Percentiles rank a stretch among this genome's conserved stretches.
These are phyloP conservation scores for Heteronetta atricapilla DNA, from an alignment of 2,113 vertebrate genomes.

Conservation along the genomic window DNA sequence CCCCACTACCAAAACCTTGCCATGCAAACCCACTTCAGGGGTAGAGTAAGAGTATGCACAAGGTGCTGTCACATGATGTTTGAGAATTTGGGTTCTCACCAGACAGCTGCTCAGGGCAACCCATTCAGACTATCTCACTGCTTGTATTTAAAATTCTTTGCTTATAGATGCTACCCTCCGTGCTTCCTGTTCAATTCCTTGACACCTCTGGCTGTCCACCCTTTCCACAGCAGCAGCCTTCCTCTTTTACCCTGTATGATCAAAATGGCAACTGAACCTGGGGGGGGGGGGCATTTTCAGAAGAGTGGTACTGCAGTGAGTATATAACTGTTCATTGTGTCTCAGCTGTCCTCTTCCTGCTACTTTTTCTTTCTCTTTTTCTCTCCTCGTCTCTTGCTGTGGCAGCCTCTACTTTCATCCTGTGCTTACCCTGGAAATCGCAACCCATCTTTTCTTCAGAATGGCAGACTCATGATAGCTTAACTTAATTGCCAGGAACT, in stretches of 20 bases:
- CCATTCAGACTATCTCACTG: background rate
- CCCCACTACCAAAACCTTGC: too few species aligned
- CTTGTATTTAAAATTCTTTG: background rate
- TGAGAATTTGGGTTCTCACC: background rate
- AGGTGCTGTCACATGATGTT: background rate
- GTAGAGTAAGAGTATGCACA: background rate
- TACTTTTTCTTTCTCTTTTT: background rate
- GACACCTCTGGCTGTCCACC: background rate
- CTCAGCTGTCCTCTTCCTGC: background rate
- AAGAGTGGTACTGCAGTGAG: background rate
- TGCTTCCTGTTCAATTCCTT: background rate
- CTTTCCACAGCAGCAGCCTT: background rate
- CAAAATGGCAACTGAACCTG: background rate
- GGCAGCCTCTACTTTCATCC: background rate
- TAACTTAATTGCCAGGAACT: background rate
- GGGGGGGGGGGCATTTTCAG: background rate
- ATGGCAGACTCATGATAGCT: background rate
- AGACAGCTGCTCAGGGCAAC: background rate
- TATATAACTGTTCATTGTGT: background rate
- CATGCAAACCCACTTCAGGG: too few species aligned
- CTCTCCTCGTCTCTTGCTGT: background rate
- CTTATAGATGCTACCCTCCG: background rate
- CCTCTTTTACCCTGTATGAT: background rate
- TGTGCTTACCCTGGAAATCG: background rate
- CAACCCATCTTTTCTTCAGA: background rate